These are phyloP conservation scores for Dascyllus trimaculatus DNA, from an alignment of 2,113 vertebrate genomes.

Conservation along the genomic window DNA sequence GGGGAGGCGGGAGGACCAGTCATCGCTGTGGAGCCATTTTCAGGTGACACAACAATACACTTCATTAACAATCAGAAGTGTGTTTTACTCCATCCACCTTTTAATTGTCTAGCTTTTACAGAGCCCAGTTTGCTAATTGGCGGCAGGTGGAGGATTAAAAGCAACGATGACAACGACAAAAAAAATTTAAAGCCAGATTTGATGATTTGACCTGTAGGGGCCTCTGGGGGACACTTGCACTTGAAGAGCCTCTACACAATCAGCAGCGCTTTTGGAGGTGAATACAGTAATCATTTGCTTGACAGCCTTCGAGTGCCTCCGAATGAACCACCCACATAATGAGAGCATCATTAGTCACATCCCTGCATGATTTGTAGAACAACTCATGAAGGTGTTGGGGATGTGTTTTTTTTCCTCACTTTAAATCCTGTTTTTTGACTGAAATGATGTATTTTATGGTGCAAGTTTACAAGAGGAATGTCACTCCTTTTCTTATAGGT, in stretches of 20 bases:
- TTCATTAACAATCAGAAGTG: constrained; percentile 60
- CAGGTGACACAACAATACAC: constrained; percentile 54
- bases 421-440: constrained; percentile 56
- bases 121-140: constrained; percentile 20
- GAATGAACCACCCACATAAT: constrained; percentile 61
- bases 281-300: constrained; percentile 58
- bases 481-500: constrained; percentile 30
- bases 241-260: constrained; percentile 60
- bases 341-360: constrained; percentile 69
- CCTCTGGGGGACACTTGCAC: constrained; percentile 42
- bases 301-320: constrained; percentile 51
- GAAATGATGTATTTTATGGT: constrained; percentile 47
- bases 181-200: constrained; percentile 39
- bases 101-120: constrained; percentile 18
- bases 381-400: constrained; percentile 40
- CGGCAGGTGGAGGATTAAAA: constrained; percentile 60
- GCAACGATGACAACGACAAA: neutral
- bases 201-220: constrained; percentile 56
- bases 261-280: constrained; percentile 54
- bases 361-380: constrained; percentile 47
- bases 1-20: neutral
- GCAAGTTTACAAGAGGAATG: constrained; percentile 25
- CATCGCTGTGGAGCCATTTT: constrained; percentile 44
- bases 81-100: neutral
- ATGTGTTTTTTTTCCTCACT: constrained; percentile 11